Conservation (phyloP, 2,888 invertebrate species). For the Eledone cirrhosa region DNA sequence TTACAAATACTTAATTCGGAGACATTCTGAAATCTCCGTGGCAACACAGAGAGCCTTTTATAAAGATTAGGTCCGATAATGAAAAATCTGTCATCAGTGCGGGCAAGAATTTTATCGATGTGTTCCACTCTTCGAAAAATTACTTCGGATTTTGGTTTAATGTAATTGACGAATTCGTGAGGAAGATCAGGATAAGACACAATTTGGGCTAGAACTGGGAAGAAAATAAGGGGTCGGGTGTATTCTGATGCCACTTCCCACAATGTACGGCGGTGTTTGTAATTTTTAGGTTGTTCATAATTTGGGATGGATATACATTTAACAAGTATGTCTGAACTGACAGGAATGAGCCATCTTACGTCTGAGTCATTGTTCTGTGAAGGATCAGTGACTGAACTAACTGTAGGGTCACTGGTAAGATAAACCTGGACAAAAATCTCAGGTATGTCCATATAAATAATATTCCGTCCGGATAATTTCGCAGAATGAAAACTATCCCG, state of each 20-base stretch:
- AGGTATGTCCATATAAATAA: constrained; percentile 27
- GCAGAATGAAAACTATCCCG: constrained; percentile 1
- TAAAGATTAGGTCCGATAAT: not conserved
- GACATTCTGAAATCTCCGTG: not conserved
- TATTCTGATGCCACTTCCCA: constrained; percentile 23
- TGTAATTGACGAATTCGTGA: not conserved
- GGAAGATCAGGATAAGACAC: constrained; percentile 10
- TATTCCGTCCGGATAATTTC: constrained; percentile 8
- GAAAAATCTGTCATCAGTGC: not conserved
- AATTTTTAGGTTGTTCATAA: not conserved
- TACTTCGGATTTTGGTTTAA: not conserved
- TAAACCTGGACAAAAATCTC: not conserved
- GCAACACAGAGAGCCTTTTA: not conserved
- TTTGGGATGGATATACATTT: not conserved
- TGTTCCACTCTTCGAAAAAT: not conserved
- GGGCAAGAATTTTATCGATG: constrained; percentile 15
- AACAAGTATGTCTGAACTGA: not conserved
- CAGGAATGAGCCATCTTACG: constrained; percentile 1
- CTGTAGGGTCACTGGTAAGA: not conserved
- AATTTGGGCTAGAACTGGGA: constrained; percentile 9
- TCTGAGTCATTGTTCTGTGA: not conserved
- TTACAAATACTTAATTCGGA: constrained; percentile 12
- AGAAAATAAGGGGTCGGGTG: not conserved
- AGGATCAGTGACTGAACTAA: not conserved
- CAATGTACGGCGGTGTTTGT: constrained; percentile 9